phyloP scores from a whole-genome alignment of 1,140 invertebrate species.

The Fopius arisanus region DNA sequence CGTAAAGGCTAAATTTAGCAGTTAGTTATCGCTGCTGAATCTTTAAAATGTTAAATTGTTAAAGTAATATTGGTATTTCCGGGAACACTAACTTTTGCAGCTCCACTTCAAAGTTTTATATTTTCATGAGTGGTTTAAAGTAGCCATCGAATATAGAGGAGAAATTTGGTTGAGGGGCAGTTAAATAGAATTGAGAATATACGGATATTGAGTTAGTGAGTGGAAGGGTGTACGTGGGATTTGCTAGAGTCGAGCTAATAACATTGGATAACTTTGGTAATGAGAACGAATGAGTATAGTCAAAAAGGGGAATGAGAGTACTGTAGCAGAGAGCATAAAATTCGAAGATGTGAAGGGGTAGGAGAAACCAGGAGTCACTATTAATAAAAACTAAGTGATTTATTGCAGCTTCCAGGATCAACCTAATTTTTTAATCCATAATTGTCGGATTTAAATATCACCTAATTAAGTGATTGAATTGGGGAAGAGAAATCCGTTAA shows the following conservation, averaged over 20 bases:
- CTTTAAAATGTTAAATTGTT: too few relatives aligned
- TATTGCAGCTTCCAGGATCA: not conserved
- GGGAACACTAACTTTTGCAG: not conserved
- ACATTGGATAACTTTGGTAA: slow-evolving; percentile 37
- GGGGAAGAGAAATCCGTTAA: too few relatives aligned
- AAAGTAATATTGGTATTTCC: not conserved
- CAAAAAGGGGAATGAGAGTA: slow-evolving; percentile 12
- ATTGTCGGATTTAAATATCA: not conserved
- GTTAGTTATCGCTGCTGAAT: too few relatives aligned
- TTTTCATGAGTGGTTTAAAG: not conserved
- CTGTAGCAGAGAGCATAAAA: not conserved
- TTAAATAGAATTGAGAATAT: slow-evolving; percentile 3
- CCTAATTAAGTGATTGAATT: too few relatives aligned
- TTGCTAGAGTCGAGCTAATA: slow-evolving; percentile 31
- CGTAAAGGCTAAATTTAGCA: too few relatives aligned
- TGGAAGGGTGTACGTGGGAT: not conserved
- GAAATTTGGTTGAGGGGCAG: not conserved
- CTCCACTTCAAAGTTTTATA: not conserved
- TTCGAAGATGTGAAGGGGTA: not conserved
- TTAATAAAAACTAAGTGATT: not conserved
- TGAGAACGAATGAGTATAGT: slow-evolving; percentile 26
- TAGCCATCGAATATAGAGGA: not conserved
- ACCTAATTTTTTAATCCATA: not conserved
- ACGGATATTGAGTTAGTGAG: slow-evolving; percentile 33
- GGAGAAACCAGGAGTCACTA: not conserved